phyloP scores from a whole-genome alignment of 30 jellyfish, hydroid and myxozoan species.

The Mastigias papua region DNA sequence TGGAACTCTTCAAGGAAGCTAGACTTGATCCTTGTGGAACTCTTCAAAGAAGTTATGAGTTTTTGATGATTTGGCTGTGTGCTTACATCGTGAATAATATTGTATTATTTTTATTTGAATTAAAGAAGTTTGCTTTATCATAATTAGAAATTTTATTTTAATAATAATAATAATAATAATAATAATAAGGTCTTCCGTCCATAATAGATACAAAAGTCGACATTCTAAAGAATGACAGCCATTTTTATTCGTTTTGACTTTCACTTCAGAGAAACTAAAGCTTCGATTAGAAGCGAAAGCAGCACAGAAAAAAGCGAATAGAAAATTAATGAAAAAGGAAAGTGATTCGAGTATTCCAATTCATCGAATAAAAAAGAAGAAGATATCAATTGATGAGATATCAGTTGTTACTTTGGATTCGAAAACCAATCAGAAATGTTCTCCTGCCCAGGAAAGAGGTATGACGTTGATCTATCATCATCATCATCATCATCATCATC shows the following conservation, averaged over 20 bases:
- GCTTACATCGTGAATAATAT: too few relatives aligned
- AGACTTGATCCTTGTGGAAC: not conserved
- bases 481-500: not conserved
- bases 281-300: conserved; percentile 15
- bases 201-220: too few relatives aligned
- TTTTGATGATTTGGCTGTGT: not conserved
- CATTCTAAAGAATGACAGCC: too few relatives aligned
- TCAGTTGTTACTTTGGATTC: conserved; percentile 73
- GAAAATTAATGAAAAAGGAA: conserved; percentile 35
- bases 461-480: too few relatives aligned
- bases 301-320: conserved; percentile 40
- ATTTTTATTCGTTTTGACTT: not conserved
- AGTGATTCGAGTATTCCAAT: conserved; percentile 41
- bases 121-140: too few relatives aligned
- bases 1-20: not conserved
- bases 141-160: too few relatives aligned
- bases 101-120: too few relatives aligned
- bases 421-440: conserved; percentile 21
- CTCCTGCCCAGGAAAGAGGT: too few relatives aligned
- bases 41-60: not conserved
- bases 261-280: conserved; percentile 25
- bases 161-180: too few relatives aligned
- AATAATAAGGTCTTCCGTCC: too few relatives aligned
- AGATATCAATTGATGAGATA: conserved; percentile 69
- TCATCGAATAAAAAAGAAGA: conserved; percentile 34